Conservation (phyloP, 2,888 invertebrate species). For the Trachelus stipa region DNA sequence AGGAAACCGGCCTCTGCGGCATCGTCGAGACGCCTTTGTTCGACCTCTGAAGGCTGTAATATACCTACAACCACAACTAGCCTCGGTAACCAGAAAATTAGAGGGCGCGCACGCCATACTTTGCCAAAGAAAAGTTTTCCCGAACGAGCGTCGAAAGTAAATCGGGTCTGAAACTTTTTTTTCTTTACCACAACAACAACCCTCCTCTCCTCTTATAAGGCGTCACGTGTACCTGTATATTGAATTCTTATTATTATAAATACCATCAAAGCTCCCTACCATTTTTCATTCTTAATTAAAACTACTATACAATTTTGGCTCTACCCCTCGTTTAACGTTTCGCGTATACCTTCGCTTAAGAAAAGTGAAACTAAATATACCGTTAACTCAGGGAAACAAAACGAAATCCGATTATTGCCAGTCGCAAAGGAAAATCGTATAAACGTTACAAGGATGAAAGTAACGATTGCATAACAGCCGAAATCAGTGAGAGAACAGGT, state of each 20-base stretch:
- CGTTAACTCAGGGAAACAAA: not conserved
- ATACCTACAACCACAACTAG: slow-evolving; percentile 73
- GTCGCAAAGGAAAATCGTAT: not conserved
- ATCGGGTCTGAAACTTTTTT: not conserved
- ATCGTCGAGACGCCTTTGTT: slow-evolving; percentile 76
- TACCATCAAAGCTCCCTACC: not conserved
- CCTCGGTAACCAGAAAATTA: slow-evolving; percentile 4
- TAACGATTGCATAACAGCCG: not conserved
- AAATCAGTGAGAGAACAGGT: not conserved
- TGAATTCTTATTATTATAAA: not conserved
- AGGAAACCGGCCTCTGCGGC: slow-evolving; percentile 74
- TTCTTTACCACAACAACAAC: not conserved
- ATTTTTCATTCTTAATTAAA: not conserved
- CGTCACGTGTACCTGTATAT: not conserved
- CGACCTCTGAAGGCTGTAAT: slow-evolving; percentile 80
- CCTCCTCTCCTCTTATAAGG: too few relatives aligned
- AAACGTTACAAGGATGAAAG: not conserved
- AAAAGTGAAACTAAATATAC: not conserved
- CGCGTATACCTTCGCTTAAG: not conserved
- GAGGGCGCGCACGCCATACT: not conserved
- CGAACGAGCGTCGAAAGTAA: not conserved
- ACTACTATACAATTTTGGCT: not conserved
- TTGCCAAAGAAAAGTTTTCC: not conserved
- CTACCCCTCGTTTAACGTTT: not conserved
- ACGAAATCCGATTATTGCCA: not conserved